These are phyloP conservation scores for Psophia crepitans DNA, from an alignment of 2,113 vertebrate species.

Conservation along the genomic window DNA sequence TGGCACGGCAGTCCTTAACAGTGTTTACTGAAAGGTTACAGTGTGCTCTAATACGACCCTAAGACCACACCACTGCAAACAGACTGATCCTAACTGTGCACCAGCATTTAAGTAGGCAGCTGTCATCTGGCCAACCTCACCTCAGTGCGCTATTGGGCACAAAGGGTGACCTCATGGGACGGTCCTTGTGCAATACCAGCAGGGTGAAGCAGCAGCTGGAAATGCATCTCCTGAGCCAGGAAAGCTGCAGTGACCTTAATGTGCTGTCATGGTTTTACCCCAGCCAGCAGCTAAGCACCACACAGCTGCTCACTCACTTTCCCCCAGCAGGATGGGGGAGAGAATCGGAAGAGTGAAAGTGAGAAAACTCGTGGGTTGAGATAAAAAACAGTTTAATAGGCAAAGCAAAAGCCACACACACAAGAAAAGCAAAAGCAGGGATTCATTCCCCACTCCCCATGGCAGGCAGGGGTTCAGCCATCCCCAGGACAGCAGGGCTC, in stretches of 20 bases:
- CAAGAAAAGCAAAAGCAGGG: too few species aligned
- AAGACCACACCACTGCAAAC: background rate
- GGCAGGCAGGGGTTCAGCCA: too few species aligned
- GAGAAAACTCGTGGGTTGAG: too few species aligned
- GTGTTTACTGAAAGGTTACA: background rate
- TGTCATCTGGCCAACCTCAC: slow-evolving; percentile 13
- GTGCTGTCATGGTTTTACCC: too few species aligned
- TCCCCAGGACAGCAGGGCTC: too few species aligned
- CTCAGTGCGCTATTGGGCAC: background rate
- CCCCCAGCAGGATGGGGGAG: too few species aligned
- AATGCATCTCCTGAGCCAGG: background rate
- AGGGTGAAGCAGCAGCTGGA: background rate
- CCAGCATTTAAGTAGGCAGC: background rate
- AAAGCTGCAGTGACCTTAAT: background rate
- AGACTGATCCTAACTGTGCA: background rate
- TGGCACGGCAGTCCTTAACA: background rate
- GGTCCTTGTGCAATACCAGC: background rate
- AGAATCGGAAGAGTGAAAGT: too few species aligned
- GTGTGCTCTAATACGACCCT: background rate
- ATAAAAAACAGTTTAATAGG: too few species aligned
- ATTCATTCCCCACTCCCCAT: too few species aligned
- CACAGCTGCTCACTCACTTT: too few species aligned
- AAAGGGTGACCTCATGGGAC: background rate
- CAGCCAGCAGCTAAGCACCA: too few species aligned
- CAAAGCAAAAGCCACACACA: too few species aligned